Percentiles rank a stretch among this genome's conserved stretches.
Evolutionary conservation across 2,888 invertebrate species (phyloP).

Genomic region (Boloria selene): DNA sequence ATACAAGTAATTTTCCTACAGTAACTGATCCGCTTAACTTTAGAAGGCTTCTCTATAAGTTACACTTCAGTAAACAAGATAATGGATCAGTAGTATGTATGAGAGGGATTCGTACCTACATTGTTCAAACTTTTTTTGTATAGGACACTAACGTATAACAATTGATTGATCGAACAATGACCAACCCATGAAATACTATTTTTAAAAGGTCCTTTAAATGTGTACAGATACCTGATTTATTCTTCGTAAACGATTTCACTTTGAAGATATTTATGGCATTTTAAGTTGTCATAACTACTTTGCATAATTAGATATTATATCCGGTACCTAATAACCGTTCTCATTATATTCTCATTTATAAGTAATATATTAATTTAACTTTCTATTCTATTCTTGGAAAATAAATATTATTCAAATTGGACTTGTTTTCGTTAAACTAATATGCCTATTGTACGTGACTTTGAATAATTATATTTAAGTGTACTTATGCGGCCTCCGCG

Average conservation of each 20-base stretch:
- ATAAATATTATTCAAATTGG: constrained; percentile 1
- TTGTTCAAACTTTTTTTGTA: constrained; percentile 19
- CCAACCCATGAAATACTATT: constrained; percentile 15
- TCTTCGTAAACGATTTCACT: constrained; percentile 1
- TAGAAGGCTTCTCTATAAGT: constrained; percentile 34
- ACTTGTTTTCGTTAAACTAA: constrained; percentile 1
- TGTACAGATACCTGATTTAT: neutral
- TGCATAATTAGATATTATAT: constrained; percentile 33
- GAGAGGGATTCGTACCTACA: constrained; percentile 19
- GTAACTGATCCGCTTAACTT: constrained; percentile 35
- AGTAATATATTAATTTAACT: neutral
- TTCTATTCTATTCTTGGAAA: constrained; percentile 6
- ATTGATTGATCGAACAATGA: constrained; percentile 29
- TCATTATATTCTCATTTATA: constrained; percentile 28
- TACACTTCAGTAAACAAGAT: constrained; percentile 32
- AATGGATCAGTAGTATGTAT: constrained; percentile 28
- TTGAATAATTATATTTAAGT: constrained; percentile 13
- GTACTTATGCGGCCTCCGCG: constrained; percentile 13
- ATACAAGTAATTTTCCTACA: constrained; percentile 34
- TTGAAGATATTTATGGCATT: constrained; percentile 21
- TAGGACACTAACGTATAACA: constrained; percentile 12
- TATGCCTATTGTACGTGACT: constrained; percentile 10
- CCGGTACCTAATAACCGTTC: constrained; percentile 25
- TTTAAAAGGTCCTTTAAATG: constrained; percentile 13
- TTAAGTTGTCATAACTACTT: constrained; percentile 26